phyloP scores from a whole-genome alignment of 2,113 vertebrate genomes.

The Picathartes gymnocephalus region DNA sequence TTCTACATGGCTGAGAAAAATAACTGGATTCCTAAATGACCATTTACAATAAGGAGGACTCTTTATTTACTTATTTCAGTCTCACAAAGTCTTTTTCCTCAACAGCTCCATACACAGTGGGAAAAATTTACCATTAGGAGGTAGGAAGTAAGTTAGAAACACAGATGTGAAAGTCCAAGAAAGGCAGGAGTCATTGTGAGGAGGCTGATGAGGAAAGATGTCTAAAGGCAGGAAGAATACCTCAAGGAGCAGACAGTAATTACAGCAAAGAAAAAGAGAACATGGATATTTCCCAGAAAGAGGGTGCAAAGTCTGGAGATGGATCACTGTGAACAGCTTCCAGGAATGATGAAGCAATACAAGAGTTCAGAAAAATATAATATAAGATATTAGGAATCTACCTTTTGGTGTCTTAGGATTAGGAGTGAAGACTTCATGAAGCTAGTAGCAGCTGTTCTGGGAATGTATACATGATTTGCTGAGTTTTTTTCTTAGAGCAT shows the following conservation, averaged over 20 bases:
- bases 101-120: not conserved
- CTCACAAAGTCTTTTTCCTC: not conserved
- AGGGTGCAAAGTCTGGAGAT: not conserved
- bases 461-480: not conserved
- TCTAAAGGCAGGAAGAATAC: not conserved
- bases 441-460: not conserved
- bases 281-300: not conserved
- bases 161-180: not conserved
- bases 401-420: not conserved
- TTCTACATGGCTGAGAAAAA: not conserved
- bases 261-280: not conserved
- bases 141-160: not conserved
- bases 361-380: not conserved
- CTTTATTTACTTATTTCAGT: not conserved
- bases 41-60: not conserved
- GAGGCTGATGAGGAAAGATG: not conserved
- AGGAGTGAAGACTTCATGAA: not conserved
- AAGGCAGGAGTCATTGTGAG: not conserved
- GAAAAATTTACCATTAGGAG: not conserved
- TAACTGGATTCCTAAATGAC: not conserved
- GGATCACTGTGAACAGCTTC: not conserved
- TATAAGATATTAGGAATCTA: not conserved
- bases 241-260: not conserved
- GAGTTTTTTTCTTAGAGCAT: not conserved
- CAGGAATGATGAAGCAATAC: not conserved